Evolutionary conservation across 2,888 invertebrate species (phyloP), one percentile per base, ranked within the genome.

Genomic region (Lomographa bimaculata): DNA sequence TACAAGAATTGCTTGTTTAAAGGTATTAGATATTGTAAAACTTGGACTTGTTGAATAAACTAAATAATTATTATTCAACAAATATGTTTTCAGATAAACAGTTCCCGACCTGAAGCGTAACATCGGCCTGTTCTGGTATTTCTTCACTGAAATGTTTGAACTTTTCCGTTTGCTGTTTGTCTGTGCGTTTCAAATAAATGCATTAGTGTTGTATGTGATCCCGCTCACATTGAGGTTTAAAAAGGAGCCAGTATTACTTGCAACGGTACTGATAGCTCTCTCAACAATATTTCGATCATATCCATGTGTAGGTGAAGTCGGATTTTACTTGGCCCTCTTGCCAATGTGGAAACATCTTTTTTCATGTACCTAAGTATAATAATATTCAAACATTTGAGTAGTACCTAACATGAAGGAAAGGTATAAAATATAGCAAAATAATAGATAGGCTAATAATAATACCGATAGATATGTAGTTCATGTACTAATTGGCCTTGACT

Each of bases 131-230:
- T 99, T 98, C 80, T 99, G 99, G 99, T 99, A 99, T 72, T 99
- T 99, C 85, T 99, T 99, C 79, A 98, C 98, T 0, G 99, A 99
- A 91, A 98, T 99, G 97, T 99, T 99, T 90, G 98, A 99, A 64
- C 99, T 99, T 81, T 99, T 99, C 71, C 93, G 98, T 29, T 91
- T 95, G 46, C 92, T 99, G 64, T 99, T 99, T 84, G 93, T 98
- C 10, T 97, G 95, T 71, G 96, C 98, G 53, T 99, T 99, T 78
- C 99, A 99, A 91, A 94, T 99, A 58, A 98, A 99, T 81, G 96
- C 96, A 2, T 92, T 98, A 37, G 91, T 98, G 20, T 89, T 99
- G 28, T 99, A 99, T 78, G 91, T 98, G 36, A 90, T 97, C 7
- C 99, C 99, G 0, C 84, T 99, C 10, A 94, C 95, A 3, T 82